Evolutionary conservation across 1,140 invertebrate genomes (phyloP).

Genomic region (Bombus vancouverensis): DNA sequence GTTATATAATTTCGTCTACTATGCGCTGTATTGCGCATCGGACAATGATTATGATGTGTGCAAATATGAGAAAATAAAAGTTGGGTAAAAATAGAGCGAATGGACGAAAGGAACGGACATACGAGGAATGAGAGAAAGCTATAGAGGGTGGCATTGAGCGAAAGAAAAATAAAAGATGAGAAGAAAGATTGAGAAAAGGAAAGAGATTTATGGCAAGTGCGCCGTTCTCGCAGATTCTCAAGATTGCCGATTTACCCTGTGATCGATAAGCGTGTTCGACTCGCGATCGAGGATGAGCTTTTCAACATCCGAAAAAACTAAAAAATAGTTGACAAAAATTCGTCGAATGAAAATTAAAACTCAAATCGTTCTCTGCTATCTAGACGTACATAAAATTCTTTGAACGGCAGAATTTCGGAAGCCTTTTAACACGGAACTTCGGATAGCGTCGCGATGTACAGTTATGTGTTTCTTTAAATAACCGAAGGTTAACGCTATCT

Average conservation of each 20-base stretch:
- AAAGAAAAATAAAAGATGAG: not conserved
- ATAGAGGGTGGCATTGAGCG: not conserved
- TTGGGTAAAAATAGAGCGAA: not conserved
- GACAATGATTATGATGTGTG: not conserved
- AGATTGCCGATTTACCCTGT: slow-evolving; percentile 37
- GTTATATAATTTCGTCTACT: not conserved
- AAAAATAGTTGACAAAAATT: too few relatives aligned
- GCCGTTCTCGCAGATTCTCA: slow-evolving; percentile 5
- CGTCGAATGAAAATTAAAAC: too few relatives aligned
- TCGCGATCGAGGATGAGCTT: not conserved
- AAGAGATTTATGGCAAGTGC: slow-evolving; percentile 51
- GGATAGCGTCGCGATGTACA: not conserved
- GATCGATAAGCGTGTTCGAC: slow-evolving; percentile 11
- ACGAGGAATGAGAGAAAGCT: not conserved
- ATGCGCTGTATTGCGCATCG: not conserved
- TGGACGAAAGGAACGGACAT: not conserved
- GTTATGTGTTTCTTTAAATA: slow-evolving; percentile 1
- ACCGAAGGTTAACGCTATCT: not conserved
- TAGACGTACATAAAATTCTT: too few relatives aligned
- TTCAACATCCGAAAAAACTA: too few relatives aligned
- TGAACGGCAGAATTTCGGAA: too few relatives aligned
- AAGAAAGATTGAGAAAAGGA: not conserved
- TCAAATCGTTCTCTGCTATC: too few relatives aligned
- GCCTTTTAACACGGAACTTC: not conserved
- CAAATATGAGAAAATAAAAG: not conserved